Conservation (phyloP, 1,140 invertebrate genomes). For the Zaprionus tsacasi region DNA sequence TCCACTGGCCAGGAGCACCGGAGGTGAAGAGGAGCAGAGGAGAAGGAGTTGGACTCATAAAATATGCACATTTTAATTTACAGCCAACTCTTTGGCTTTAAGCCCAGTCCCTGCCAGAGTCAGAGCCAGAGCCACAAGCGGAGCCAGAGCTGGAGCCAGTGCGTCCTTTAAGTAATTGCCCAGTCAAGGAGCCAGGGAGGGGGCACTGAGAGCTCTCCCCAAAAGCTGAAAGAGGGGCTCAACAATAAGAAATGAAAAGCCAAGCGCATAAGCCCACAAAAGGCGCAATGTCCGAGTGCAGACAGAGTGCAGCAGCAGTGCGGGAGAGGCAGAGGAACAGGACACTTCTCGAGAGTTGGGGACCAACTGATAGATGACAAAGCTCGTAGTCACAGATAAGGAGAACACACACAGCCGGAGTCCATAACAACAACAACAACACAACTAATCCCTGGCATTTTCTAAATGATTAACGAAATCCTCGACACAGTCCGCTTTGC, state of each 20-base stretch:
- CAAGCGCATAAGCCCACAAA: constrained; percentile 25
- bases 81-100: constrained; percentile 23
- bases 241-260: constrained; percentile 38
- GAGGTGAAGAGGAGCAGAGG: background rate
- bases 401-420: background rate
- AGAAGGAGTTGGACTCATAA: constrained; percentile 21
- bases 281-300: constrained; percentile 14
- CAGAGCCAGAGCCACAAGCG: background rate
- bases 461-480: constrained; percentile 62
- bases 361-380: constrained; percentile 35
- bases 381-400: constrained; percentile 20
- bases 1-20: constrained; percentile 11
- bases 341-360: constrained; percentile 13
- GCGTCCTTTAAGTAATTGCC: constrained; percentile 28
- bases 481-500: constrained; percentile 5
- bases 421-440: constrained; percentile 42
- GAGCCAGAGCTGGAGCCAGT: background rate
- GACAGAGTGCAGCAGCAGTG: constrained; percentile 4
- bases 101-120: background rate
- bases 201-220: too few species aligned
- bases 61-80: constrained; percentile 57
- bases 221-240: background rate
- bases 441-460: constrained; percentile 68
- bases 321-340: background rate
- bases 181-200: background rate